These are phyloP conservation scores for Colossoma macropomum DNA, from an alignment of 2,113 vertebrate genomes.

Conservation along the genomic window DNA sequence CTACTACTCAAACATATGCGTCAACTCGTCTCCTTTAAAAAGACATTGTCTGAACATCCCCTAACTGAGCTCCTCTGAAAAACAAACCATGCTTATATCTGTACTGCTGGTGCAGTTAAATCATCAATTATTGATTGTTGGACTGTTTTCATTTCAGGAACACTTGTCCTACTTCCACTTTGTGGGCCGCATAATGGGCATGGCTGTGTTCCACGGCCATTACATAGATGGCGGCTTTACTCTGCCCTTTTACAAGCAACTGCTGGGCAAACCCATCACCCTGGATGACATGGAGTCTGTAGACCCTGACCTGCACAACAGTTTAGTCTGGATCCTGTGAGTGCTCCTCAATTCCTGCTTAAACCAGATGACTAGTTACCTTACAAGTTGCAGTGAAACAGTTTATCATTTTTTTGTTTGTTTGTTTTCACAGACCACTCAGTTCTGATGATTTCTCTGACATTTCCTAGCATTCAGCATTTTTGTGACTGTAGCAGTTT, in stretches of 20 bases:
- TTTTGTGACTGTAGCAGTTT: background rate
- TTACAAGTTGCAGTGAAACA: background rate
- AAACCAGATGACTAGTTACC: background rate
- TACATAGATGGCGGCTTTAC: slow-evolving; percentile 98
- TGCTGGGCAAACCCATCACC: slow-evolving; percentile 97
- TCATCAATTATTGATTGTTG: background rate
- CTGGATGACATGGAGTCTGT: slow-evolving; percentile 98
- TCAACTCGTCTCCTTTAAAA: no score
- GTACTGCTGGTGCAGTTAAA: background rate
- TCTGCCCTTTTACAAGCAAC: slow-evolving; percentile 96
- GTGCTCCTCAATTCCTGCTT: slow-evolving; percentile 62
- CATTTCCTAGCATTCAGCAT: background rate
- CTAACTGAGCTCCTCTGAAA: no score
- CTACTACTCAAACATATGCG: no score
- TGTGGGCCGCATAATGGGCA: slow-evolving; percentile 97
- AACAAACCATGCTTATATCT: no score
- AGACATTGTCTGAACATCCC: no score
- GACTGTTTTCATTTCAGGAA: slow-evolving; percentile 77
- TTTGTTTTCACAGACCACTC: background rate
- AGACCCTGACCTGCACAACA: slow-evolving; percentile 98
- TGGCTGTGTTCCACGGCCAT: slow-evolving; percentile 98
- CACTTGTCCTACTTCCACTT: slow-evolving; percentile 99
- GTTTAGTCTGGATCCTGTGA: slow-evolving; percentile 98
- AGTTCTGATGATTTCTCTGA: background rate
- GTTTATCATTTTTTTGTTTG: background rate